Percentiles rank a stretch among this genome's conserved stretches.
Evolutionary conservation across 37 sponge, comb jelly and placozoan genomes (phyloP).

Genomic region (Aplysina aerophoba): DNA sequence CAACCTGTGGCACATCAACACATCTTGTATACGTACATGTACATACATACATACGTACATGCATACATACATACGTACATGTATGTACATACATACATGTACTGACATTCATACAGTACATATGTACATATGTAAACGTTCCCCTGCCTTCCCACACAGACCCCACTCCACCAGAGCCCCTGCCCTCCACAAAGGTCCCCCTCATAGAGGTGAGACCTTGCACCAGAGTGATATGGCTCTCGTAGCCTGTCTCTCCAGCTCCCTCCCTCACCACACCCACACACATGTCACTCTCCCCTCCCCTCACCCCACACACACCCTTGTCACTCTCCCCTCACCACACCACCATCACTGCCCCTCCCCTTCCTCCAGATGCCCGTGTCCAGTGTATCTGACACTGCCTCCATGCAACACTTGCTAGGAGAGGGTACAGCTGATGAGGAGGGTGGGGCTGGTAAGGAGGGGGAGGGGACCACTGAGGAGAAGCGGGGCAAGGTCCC

Average conservation of each 20-base stretch:
- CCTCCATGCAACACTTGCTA: slow-evolving; percentile 22
- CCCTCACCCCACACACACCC: too few species aligned
- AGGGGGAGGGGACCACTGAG: neutral
- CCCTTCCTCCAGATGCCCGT: slow-evolving; percentile 1
- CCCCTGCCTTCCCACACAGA: neutral
- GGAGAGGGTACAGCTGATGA: neutral
- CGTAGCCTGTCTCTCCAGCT: too few species aligned
- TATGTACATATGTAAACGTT: neutral
- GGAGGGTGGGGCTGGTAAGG: neutral
- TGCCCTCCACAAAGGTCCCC: slow-evolving; percentile 18
- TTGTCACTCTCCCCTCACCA: too few species aligned
- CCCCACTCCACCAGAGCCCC: slow-evolving; percentile 18
- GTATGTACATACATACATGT: neutral
- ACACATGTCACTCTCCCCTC: too few species aligned
- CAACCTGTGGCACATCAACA: neutral
- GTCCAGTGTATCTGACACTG: neutral
- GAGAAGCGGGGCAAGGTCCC: neutral
- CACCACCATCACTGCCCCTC: neutral
- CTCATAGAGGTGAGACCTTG: slow-evolving; percentile 53
- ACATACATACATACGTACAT: slow-evolving; percentile 1
- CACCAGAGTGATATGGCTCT: too few species aligned
- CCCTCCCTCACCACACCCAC: too few species aligned
- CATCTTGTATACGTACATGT: neutral
- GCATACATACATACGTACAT: neutral
- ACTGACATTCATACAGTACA: neutral